Evolutionary conservation across 2,888 invertebrate genomes (phyloP).

Genomic region (Apoda limacodes): DNA sequence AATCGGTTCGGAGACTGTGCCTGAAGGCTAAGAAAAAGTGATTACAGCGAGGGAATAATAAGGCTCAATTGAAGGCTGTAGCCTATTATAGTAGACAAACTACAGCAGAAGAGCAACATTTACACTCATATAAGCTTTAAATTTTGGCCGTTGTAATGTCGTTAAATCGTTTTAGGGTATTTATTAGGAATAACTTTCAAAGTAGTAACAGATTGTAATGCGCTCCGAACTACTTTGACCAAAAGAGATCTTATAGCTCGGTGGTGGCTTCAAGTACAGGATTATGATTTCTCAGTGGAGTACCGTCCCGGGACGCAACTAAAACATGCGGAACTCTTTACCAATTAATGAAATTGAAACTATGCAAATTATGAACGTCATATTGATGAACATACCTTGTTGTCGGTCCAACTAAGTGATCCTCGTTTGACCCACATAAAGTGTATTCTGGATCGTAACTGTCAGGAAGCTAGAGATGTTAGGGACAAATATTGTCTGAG

Average conservation of each 20-base stretch:
- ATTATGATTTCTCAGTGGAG: too few species aligned
- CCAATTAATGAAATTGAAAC: too few species aligned
- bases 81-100: conserved; percentile 30
- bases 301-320: too few species aligned
- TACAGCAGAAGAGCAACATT: conserved; percentile 27
- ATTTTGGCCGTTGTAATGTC: conserved; percentile 28
- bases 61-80: too few species aligned
- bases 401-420: neutral
- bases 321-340: conserved; percentile 22
- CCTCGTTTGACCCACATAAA: neutral
- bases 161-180: conserved; percentile 28
- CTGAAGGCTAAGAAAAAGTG: too few species aligned
- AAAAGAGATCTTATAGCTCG: conserved; percentile 23
- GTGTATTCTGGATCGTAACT: neutral
- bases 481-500: conserved; percentile 14
- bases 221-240: conserved; percentile 16
- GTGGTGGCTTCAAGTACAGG: too few species aligned
- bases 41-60: too few species aligned
- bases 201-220: conserved; percentile 21
- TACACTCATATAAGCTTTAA: conserved; percentile 34
- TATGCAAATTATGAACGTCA: too few species aligned
- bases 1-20: neutral
- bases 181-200: conserved; percentile 17
- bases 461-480: conserved; percentile 10
- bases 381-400: neutral